Base-by-base conservation (phyloP, 2,113 vertebrate genomes). In the Lasiurus borealis region DNA sequence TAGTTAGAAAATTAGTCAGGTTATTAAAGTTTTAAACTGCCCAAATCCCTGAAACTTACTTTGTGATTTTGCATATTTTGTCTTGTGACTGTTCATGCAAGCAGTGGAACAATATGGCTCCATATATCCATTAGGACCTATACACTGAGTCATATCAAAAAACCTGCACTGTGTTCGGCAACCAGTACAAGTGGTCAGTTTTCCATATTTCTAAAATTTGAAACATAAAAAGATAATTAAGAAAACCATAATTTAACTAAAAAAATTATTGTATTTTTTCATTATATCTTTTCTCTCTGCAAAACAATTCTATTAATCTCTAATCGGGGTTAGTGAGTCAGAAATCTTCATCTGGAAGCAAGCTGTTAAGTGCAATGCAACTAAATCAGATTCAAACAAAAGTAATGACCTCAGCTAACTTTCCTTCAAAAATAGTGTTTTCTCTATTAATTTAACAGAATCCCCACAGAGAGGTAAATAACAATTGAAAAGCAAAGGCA, bases 141-240 rank as follows among this genome's bases (percentile, higher is more conserved):
- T 98, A 97, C 99, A 99, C 96, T 99, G 99, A 86, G 99, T 99
- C 97, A 99, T 99, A 95, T 99, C 99, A 96, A 99, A 99, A 71
- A 99, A 99, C 97, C 99, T 99, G 97, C 99, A 99, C 97, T 99
- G 98, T 71, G 98, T 98, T 98, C 99, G 99, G 97, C 99, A 99
- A 91, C 99, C 99, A 97, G 98, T 98, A 97, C 99, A 99, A 97
- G 98, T 98, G 64, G 99, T 99, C 97, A 99, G 98, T 98, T 99
- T 99, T 97, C 99, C 99, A 97, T 99, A 98, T 96, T 99, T 99
- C 99, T 99, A 98, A 98, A 98, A 98, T 95, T 97, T 94, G 97
- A 98, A 98, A 98, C 93, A 98, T 95, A 98, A 97, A 97, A 97
- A 46, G 82, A 96, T 34, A 96, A 89, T 97, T 98, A 97, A 93